Percentiles rank a stretch among this genome's conserved stretches.
Evolutionary conservation across 2,888 invertebrate species (phyloP).

Genomic region (Azorinus chamasolen): DNA sequence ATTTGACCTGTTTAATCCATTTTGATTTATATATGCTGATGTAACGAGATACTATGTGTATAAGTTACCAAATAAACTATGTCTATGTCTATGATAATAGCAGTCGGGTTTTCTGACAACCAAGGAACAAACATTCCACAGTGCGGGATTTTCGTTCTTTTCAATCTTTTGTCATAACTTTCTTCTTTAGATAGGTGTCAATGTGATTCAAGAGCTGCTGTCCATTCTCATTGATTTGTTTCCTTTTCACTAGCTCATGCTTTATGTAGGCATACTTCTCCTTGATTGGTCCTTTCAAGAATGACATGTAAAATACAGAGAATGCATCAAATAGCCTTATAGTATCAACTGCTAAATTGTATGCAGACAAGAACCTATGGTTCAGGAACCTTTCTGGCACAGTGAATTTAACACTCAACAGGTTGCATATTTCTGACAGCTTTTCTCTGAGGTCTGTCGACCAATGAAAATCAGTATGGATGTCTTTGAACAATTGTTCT

Average conservation of each 20-base stretch:
- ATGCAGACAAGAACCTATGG: conserved; percentile 68
- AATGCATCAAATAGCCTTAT: conserved; percentile 53
- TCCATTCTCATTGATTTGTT: conserved; percentile 1
- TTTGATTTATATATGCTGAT: too few relatives aligned
- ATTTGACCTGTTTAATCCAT: too few relatives aligned
- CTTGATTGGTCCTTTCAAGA: conserved; percentile 14
- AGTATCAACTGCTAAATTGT: conserved; percentile 55
- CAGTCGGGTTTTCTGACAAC: not conserved
- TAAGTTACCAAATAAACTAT: too few relatives aligned
- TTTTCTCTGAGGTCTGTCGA: conserved; percentile 53
- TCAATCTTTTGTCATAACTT: conserved; percentile 25
- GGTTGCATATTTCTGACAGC: conserved; percentile 50
- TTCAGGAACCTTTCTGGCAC: conserved; percentile 55
- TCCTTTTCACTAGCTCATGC: conserved; percentile 11
- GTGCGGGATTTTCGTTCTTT: conserved; percentile 9
- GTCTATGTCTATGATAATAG: too few relatives aligned
- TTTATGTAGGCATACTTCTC: not conserved
- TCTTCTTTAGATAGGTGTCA: conserved; percentile 9
- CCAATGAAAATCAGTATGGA: conserved; percentile 69
- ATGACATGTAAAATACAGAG: conserved; percentile 52
- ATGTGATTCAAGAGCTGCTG: conserved; percentile 1
- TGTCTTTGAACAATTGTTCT: conserved; percentile 58
- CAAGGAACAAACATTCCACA: conserved; percentile 13
- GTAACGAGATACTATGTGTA: too few relatives aligned
- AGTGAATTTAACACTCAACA: conserved; percentile 45